A percentile compares a stretch with the other conserved stretches of the same genome.
These are phyloP conservation scores for Catharus bicknelli DNA, from an alignment of 2,113 vertebrate species.

Conservation along the genomic window DNA sequence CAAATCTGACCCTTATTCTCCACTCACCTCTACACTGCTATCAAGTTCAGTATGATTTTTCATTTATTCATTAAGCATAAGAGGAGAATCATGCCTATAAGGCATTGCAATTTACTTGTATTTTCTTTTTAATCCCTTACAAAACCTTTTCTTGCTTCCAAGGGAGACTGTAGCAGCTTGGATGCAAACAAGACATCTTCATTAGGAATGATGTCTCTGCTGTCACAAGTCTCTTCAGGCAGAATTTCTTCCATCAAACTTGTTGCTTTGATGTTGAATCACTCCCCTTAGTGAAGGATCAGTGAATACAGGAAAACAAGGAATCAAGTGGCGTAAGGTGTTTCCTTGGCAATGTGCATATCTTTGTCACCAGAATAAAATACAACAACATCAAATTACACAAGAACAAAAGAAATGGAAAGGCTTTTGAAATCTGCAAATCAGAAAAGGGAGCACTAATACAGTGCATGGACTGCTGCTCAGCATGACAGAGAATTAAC, in stretches of 20 bases:
- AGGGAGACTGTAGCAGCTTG: neutral
- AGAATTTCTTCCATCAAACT: conserved; percentile 16
- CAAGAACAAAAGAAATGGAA: conserved; percentile 43
- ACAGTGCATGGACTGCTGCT: neutral
- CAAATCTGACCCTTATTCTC: neutral
- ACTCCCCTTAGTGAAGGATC: neutral
- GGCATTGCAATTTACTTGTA: neutral
- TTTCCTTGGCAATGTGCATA: conserved; percentile 22
- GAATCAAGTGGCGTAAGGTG: neutral
- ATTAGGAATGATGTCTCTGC: neutral
- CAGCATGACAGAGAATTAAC: conserved; percentile 24
- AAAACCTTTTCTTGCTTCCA: neutral
- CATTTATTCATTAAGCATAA: neutral
- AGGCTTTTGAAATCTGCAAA: conserved; percentile 34
- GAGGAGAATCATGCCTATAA: neutral
- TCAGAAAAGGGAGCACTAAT: conserved; percentile 4
- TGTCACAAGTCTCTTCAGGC: neutral
- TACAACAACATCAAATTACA: conserved; percentile 32
- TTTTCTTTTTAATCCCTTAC: neutral
- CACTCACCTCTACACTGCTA: neutral
- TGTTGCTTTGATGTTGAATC: conserved; percentile 32
- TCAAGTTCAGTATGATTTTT: neutral
- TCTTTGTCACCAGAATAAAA: conserved; percentile 21
- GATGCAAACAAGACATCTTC: neutral
- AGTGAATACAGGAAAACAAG: neutral